These are phyloP conservation scores for Unio delphinus DNA, from an alignment of 2,888 invertebrate genomes.

Conservation along the genomic window DNA sequence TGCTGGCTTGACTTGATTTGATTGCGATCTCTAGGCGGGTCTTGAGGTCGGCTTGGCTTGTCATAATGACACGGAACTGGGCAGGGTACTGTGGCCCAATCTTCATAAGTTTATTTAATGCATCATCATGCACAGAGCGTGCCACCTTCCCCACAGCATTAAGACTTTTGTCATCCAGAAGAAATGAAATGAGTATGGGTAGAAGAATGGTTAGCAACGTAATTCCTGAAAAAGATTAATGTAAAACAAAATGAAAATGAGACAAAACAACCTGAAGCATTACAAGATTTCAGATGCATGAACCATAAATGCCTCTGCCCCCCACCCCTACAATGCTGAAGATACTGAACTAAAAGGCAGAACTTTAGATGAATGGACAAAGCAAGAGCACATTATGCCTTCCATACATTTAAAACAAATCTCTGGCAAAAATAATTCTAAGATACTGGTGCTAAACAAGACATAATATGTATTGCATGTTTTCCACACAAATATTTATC, in stretches of 20 bases:
- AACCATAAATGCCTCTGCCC: neutral
- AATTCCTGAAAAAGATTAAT: slow-evolving; percentile 78
- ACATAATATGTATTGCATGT: too few species aligned
- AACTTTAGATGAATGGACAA: neutral
- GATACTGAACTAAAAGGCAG: neutral
- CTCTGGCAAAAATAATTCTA: too few species aligned
- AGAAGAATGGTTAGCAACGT: slow-evolving; percentile 91
- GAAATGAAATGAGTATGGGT: slow-evolving; percentile 89
- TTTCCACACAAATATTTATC: too few species aligned
- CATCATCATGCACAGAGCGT: slow-evolving; percentile 84
- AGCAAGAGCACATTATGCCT: too few species aligned
- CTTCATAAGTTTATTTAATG: slow-evolving; percentile 89
- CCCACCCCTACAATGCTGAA: neutral
- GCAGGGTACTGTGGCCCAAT: slow-evolving; percentile 94
- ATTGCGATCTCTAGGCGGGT: slow-evolving; percentile 89
- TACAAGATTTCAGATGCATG: slow-evolving; percentile 1
- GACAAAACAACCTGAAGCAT: slow-evolving; percentile 9
- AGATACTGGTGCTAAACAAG: too few species aligned
- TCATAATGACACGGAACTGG: slow-evolving; percentile 94
- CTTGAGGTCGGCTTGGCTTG: slow-evolving; percentile 85
- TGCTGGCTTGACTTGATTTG: slow-evolving; percentile 79
- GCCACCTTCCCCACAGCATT: slow-evolving; percentile 59
- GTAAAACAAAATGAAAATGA: slow-evolving; percentile 24
- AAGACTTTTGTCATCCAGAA: slow-evolving; percentile 76
- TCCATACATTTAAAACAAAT: too few species aligned